A percentile compares a stretch with the other conserved stretches of the same genome.
Conservation (phyloP, 2,797 vertebrate species). For the Myotis daubentonii region DNA sequence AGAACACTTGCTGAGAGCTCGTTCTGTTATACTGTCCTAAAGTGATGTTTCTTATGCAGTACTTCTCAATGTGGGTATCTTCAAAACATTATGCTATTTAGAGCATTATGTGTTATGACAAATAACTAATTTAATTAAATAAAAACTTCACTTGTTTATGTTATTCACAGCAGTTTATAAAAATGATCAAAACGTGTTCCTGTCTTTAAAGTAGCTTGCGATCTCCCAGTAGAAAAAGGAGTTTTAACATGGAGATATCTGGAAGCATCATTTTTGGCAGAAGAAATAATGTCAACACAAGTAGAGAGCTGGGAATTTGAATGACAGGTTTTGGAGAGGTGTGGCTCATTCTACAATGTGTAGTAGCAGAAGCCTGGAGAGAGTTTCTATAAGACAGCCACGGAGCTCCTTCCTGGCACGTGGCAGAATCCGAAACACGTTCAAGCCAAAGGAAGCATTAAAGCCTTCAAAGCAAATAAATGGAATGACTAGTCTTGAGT, state of each 20-base stretch:
- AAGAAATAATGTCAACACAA: constrained; percentile 7
- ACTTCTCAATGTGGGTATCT: neutral
- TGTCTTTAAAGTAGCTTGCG: neutral
- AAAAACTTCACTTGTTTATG: neutral
- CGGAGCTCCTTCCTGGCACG: neutral
- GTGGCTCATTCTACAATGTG: neutral
- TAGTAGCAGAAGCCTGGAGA: neutral
- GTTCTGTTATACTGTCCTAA: neutral
- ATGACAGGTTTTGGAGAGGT: neutral
- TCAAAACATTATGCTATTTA: neutral
- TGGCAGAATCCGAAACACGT: neutral
- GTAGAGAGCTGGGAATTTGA: neutral
- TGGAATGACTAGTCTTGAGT: neutral
- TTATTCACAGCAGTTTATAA: neutral
- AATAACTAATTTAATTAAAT: neutral
- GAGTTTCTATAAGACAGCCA: neutral
- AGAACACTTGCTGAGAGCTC: neutral
- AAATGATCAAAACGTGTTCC: neutral
- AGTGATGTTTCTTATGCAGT: neutral
- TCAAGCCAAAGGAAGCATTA: neutral
- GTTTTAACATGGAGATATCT: neutral
- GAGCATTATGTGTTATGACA: neutral
- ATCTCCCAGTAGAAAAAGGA: neutral
- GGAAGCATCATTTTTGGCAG: neutral
- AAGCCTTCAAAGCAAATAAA: constrained; percentile 4